Base-by-base conservation (phyloP, 2,113 vertebrate genomes). In the Oostethus manadensis region DNA sequence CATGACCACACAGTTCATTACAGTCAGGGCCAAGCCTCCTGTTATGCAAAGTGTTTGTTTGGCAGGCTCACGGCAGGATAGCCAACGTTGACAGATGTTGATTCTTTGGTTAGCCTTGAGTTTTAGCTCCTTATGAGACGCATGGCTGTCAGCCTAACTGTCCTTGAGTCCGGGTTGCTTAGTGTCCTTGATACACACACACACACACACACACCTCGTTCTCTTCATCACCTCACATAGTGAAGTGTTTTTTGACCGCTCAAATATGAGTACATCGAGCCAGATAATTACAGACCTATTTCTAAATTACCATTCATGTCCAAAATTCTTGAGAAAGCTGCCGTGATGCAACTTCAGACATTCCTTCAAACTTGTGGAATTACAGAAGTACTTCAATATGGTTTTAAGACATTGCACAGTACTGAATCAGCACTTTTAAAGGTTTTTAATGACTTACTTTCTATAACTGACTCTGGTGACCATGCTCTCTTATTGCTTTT, bases 131-230 rank as follows among this genome's bases (percentile, higher is more conserved):
- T 55, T 68, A 47, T 68, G 64, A 54, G 46, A 42, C 60, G 45
- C 44, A n/a, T 71, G 78, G 76, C 64, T 62, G 65, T 64, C 53
- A 74, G 68, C 70, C 58, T 43, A 13, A 38, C 38, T 20, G 85
- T 77, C 88, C 84, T 90, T 86, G 83, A 89, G 51, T 77, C 60
- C 64, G 53, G 72, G 63, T 71, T 42, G 62, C 61, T 9, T 13
- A 20, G 40, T 76, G 86, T 78, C 88, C 86, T 89, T 89, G 85
- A 87, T 74, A 61, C 62, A 61, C 56, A 66, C 59, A 40, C 64
- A 20, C 63, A n/a, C n/a, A n/a, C n/a, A n/a, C n/a, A n/a, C n/a
- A n/a, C n/a, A n/a, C n/a, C n/a, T n/a, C n/a, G n/a, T 20, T 11
- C 57, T 14, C 49, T 23, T 57, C 10, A 35, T 35, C 10, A 35